phyloP scores from a whole-genome alignment of 2,113 vertebrate species.

The Rhinopithecus roxellana region DNA sequence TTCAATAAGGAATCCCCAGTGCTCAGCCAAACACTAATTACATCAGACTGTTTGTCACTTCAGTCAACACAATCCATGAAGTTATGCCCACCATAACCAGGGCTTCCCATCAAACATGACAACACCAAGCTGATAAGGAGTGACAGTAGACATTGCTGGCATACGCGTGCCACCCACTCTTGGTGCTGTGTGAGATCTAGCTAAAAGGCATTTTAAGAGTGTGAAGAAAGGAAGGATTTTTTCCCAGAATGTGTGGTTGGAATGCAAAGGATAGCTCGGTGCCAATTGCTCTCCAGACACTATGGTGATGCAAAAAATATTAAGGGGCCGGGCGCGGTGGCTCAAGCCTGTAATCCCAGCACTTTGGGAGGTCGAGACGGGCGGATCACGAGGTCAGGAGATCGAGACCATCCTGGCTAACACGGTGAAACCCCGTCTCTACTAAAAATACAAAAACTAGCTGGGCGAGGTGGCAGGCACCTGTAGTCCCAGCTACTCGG shows the following conservation, averaged over 20 bases:
- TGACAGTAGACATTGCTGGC: neutral
- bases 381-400: too few species aligned
- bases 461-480: too few species aligned
- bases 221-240: neutral
- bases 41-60: neutral
- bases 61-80: neutral
- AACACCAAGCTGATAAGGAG: neutral
- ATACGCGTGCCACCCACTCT: fast-evolving
- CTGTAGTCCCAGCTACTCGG: too few species aligned
- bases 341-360: too few species aligned
- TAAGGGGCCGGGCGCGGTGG: too few species aligned
- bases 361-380: too few species aligned
- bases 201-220: neutral
- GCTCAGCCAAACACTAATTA: neutral
- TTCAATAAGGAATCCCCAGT: neutral
- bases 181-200: neutral
- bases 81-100: neutral
- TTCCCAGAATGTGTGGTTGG: slow-evolving; percentile 5
- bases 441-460: too few species aligned
- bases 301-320: neutral
- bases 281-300: neutral
- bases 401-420: too few species aligned
- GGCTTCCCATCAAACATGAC: neutral
- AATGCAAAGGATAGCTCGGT: neutral
- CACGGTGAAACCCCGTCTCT: too few species aligned